Evolutionary conservation across 64 coral and sea anemone genomes (phyloP).

Genomic region (Anthopleura sola): DNA sequence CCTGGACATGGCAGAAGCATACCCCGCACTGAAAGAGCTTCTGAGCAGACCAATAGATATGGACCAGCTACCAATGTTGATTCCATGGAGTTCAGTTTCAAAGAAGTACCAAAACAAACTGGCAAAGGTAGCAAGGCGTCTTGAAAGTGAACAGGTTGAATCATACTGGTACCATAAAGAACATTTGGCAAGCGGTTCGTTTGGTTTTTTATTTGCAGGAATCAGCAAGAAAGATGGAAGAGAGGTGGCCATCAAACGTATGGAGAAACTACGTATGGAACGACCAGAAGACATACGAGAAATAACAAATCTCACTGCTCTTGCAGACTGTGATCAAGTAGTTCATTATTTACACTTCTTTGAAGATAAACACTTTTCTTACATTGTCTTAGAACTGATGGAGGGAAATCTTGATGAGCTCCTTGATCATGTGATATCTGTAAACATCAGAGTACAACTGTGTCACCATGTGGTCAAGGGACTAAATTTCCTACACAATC

Average conservation of each 20-base stretch:
- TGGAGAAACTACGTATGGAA: neutral
- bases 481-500: constrained; percentile 32
- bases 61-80: no score
- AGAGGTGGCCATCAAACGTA: neutral
- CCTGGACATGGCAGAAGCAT: neutral
- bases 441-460: neutral
- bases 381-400: constrained; percentile 63
- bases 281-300: no score
- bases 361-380: neutral
- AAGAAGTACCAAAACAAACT: no score
- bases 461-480: constrained; percentile 52
- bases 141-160: neutral
- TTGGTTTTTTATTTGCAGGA: neutral
- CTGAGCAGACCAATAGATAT: no score
- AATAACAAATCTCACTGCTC: no score
- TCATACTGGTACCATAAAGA: neutral
- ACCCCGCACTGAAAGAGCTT: neutral
- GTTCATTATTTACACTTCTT: no score
- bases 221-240: neutral
- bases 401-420: constrained; percentile 29
- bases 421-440: neutral
- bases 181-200: neutral
- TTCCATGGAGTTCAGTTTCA: no score
- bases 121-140: neutral
- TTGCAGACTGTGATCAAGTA: no score